Conservation (phyloP, 2,113 vertebrate species). For the Carlito syrichta region DNA sequence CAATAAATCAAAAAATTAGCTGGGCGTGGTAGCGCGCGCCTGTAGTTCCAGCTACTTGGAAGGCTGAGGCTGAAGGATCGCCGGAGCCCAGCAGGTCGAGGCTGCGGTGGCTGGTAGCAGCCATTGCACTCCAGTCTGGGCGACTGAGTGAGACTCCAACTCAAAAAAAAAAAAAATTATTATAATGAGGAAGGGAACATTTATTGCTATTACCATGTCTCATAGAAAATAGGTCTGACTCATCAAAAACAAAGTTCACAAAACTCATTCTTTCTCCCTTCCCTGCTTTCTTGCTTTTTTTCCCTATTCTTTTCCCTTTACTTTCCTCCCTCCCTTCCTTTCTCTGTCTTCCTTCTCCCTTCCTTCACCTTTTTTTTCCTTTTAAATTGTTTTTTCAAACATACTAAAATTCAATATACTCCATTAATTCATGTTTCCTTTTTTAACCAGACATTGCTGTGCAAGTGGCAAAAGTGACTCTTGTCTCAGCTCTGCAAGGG, state of each 20-base stretch:
- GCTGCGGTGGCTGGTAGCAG: no score
- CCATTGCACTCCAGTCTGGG: no score
- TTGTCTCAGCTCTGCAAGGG: slow-evolving; percentile 30
- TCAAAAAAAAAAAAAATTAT: no score
- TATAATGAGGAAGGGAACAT: not conserved
- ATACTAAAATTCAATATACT: slow-evolving; percentile 38
- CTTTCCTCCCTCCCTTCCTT: not conserved
- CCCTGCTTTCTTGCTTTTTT: not conserved
- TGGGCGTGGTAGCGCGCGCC: no score
- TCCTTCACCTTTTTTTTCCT: not conserved
- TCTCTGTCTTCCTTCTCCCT: not conserved
- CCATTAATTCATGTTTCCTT: slow-evolving; percentile 72
- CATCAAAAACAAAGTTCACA: slow-evolving; percentile 35
- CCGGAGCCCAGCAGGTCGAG: no score
- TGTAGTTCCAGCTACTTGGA: no score
- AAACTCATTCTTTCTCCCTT: not conserved
- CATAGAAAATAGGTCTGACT: slow-evolving; percentile 10
- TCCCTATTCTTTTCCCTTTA: not conserved
- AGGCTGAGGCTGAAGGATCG: no score
- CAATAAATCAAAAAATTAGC: no score
- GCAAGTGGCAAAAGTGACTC: slow-evolving; percentile 52
- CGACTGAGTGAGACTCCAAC: no score
- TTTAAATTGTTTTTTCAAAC: not conserved
- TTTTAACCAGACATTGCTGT: slow-evolving; percentile 68
- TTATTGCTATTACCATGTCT: slow-evolving; percentile 52